phyloP scores from a whole-genome alignment of 92 coral and sea anemone species.

The Zoanthus sociatus region DNA sequence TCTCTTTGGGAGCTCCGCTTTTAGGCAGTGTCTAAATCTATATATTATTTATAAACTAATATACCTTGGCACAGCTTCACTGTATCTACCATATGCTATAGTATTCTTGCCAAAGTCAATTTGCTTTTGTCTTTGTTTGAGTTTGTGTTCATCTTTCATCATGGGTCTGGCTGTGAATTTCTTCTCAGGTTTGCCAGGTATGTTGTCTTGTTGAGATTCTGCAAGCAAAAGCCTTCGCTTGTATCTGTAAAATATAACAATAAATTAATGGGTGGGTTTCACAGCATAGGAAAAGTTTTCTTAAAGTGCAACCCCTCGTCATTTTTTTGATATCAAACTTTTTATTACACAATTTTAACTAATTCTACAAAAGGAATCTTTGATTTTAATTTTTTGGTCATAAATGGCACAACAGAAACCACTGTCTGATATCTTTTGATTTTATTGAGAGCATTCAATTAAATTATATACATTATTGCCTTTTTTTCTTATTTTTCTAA shows the following conservation, averaged over 20 bases:
- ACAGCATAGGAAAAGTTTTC: not conserved
- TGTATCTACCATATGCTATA: conserved; percentile 91
- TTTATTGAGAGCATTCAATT: too few relatives aligned
- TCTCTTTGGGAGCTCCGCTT: too few relatives aligned
- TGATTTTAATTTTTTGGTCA: too few relatives aligned
- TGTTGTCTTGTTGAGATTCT: conserved; percentile 64
- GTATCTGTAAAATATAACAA: conserved; percentile 52
- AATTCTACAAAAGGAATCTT: too few relatives aligned
- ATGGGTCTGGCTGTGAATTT: conserved; percentile 67
- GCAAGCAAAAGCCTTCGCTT: conserved; percentile 84
- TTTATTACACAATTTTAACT: too few relatives aligned
- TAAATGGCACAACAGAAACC: too few relatives aligned
- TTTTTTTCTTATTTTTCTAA: too few relatives aligned
- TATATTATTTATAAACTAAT: not conserved
- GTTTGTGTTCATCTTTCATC: conserved; percentile 83
- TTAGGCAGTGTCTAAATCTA: too few relatives aligned
- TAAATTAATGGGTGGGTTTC: not conserved
- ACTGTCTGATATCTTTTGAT: too few relatives aligned
- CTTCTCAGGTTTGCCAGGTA: not conserved
- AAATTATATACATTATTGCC: too few relatives aligned
- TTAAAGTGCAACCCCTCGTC: too few relatives aligned
- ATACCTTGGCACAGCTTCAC: conserved; percentile 75
- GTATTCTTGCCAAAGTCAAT: conserved; percentile 97
- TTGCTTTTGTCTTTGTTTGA: conserved; percentile 91
- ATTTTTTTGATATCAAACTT: too few relatives aligned